Percentiles rank a stretch among this genome's conserved stretches.
These are phyloP conservation scores for Orthonevra nobilis DNA, from an alignment of 2,888 invertebrate genomes.

Conservation along the genomic window DNA sequence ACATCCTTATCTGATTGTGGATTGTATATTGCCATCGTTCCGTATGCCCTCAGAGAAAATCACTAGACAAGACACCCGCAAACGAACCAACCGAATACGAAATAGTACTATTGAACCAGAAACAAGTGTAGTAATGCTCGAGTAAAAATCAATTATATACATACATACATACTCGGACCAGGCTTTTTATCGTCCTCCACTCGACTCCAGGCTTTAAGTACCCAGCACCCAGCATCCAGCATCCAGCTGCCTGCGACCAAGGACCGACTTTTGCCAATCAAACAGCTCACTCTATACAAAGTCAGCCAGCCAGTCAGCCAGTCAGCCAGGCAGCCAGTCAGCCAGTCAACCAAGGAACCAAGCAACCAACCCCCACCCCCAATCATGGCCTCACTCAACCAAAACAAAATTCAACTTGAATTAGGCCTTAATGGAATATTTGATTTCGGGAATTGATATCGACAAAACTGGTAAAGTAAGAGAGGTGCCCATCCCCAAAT, in stretches of 20 bases:
- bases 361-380: not conserved
- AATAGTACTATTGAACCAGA: constrained; percentile 61
- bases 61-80: constrained; percentile 51
- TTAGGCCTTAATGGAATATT: constrained; percentile 70
- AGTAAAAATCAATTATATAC: constrained; percentile 65
- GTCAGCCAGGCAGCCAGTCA: no score
- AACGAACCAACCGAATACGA: constrained; percentile 44
- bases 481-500: no score
- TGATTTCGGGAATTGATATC: constrained; percentile 63
- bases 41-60: constrained; percentile 37
- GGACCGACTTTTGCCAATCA: constrained; percentile 34
- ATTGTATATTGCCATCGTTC: constrained; percentile 11
- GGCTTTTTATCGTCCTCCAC: constrained; percentile 42
- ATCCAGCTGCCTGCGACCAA: constrained; percentile 32
- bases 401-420: constrained; percentile 66
- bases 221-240: no score
- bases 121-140: constrained; percentile 65
- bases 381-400: constrained; percentile 52
- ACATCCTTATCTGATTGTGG: constrained; percentile 52
- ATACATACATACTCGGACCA: constrained; percentile 27
- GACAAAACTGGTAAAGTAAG: constrained; percentile 22
- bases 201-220: constrained; percentile 39
- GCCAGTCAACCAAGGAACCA: no score
- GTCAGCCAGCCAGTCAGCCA: no score
- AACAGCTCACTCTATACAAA: constrained; percentile 8